Conservation (phyloP, 2,797 vertebrate species). For the Lemur catta region DNA sequence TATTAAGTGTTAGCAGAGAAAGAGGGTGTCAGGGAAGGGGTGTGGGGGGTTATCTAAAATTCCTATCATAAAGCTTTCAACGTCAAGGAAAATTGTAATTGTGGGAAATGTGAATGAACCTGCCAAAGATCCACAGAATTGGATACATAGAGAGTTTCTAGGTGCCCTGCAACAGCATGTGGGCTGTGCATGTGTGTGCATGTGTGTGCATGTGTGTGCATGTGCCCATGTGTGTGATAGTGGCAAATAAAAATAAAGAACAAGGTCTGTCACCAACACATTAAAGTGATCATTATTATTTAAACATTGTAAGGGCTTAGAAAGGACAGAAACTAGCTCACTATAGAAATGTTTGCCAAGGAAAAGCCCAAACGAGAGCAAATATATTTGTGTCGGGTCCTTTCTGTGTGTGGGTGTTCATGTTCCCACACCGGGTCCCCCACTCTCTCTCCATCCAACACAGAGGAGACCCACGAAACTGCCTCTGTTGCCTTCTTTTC, state of each 20-base stretch:
- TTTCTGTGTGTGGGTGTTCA: background rate
- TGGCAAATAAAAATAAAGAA: background rate
- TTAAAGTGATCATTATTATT: background rate
- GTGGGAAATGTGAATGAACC: background rate
- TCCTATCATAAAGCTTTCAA: background rate
- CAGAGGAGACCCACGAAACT: no score
- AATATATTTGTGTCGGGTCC: background rate
- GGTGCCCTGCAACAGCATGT: background rate
- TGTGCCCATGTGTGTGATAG: background rate
- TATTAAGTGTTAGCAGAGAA: background rate
- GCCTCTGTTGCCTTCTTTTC: background rate
- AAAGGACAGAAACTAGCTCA: background rate
- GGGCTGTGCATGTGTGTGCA: no score
- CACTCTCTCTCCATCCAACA: background rate
- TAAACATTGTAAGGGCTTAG: background rate
- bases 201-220: no score
- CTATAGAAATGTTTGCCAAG: background rate
- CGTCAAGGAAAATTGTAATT: background rate
- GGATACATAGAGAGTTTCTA: background rate
- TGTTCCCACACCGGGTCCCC: background rate
- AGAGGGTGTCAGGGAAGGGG: background rate
- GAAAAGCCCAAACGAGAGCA: background rate
- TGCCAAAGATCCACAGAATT: background rate
- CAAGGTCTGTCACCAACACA: background rate
- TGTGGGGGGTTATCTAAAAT: accelerated